phyloP scores from a whole-genome alignment of 1,140 invertebrate genomes.

The Drosophila mauritiana region DNA sequence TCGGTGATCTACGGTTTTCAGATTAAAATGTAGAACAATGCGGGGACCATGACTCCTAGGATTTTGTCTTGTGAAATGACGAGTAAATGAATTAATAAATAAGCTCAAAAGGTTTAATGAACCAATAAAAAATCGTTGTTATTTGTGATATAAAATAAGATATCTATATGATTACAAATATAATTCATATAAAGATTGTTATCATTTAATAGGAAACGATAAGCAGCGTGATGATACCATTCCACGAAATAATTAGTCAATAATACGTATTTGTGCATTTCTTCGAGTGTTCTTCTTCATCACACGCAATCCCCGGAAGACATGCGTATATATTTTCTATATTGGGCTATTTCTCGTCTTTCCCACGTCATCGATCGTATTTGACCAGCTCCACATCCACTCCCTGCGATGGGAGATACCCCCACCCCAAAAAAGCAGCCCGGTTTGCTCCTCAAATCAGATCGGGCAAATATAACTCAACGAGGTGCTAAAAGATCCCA shows the following conservation, averaged over 20 bases:
- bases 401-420: not conserved
- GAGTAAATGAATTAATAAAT: not conserved
- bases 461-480: constrained; percentile 61
- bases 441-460: constrained; percentile 55
- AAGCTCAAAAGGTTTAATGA: too few species aligned
- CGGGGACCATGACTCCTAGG: constrained; percentile 18
- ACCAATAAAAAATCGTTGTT: too few species aligned
- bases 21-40: constrained; percentile 37
- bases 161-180: too few species aligned
- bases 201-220: too few species aligned
- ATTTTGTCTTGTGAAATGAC: not conserved
- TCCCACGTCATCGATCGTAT: constrained; percentile 23
- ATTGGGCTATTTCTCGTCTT: not conserved
- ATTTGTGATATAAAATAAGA: too few species aligned
- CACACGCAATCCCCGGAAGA: not conserved
- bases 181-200: too few species aligned
- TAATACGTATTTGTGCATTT: not conserved
- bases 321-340: not conserved
- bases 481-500: constrained; percentile 73
- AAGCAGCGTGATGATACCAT: too few species aligned
- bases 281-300: not conserved
- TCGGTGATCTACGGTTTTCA: not conserved
- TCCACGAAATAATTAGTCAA: too few species aligned
- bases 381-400: not conserved
- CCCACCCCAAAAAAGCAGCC: not conserved